A percentile compares a stretch with the other conserved stretches of the same genome.
These are phyloP conservation scores for Silurus meridionalis DNA, from an alignment of 2,113 vertebrate genomes.

Conservation along the genomic window DNA sequence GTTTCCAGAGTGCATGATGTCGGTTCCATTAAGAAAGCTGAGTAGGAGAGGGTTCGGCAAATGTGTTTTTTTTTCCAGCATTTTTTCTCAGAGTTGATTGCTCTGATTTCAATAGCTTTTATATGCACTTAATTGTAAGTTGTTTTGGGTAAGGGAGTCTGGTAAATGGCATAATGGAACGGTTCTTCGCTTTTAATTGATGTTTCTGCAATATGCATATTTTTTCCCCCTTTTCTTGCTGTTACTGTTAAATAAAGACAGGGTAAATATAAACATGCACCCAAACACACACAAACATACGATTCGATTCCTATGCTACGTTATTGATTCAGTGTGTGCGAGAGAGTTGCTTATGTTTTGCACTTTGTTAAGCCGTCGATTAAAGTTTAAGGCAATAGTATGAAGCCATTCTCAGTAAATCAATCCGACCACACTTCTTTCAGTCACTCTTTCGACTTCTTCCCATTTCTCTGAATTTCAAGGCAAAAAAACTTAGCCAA, in stretches of 20 bases:
- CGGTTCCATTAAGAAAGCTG: conserved; percentile 1
- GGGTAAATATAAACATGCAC: background rate
- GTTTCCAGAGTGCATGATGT: background rate
- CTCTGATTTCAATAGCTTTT: conserved; percentile 26
- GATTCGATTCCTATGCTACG: background rate
- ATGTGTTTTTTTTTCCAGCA: conserved; percentile 7
- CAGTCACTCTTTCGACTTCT: background rate
- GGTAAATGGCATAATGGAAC: conserved; percentile 21
- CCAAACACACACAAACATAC: background rate
- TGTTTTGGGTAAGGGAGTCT: conserved; percentile 4
- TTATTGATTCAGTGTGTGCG: conserved; percentile 30
- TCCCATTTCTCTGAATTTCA: conserved; percentile 24
- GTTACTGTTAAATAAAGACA: conserved; percentile 22
- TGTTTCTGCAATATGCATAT: conserved; percentile 5
- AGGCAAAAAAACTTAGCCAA: conserved; percentile 37
- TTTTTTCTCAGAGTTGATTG: background rate
- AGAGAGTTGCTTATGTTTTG: background rate
- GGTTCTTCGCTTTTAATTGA: conserved; percentile 17
- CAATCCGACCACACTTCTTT: conserved; percentile 39
- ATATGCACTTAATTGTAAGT: conserved; percentile 18
- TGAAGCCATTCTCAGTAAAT: conserved; percentile 56
- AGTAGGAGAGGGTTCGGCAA: background rate
- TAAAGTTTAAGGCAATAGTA: conserved; percentile 52
- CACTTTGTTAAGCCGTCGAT: conserved; percentile 54
- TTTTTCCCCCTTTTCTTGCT: conserved; percentile 5